Conservation (phyloP, 2,797 vertebrate genomes). For the Mastacembelus armatus region DNA sequence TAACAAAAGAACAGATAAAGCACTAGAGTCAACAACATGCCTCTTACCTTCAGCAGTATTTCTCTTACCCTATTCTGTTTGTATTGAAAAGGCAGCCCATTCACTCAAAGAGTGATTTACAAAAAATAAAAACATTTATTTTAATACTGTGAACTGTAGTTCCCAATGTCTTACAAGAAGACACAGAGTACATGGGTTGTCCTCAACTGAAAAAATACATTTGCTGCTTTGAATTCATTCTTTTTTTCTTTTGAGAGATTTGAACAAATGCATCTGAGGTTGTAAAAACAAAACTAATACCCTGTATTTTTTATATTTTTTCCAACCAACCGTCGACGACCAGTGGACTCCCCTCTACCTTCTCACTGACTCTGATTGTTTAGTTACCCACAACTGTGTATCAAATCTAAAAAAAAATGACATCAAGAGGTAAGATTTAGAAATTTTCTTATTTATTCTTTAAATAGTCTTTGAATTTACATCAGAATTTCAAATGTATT, state of each 20-base stretch:
- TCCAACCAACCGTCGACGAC: constrained; percentile 30
- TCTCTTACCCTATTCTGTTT: background rate
- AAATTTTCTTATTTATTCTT: background rate
- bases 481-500: background rate
- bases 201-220: background rate
- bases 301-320: constrained; percentile 39
- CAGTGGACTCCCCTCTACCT: constrained; percentile 2
- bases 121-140: too few relatives aligned
- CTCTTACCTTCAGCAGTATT: background rate
- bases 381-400: background rate
- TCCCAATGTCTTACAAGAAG: too few relatives aligned
- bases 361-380: background rate
- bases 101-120: background rate
- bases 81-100: background rate
- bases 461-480: background rate
- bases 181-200: background rate
- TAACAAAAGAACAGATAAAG: constrained; percentile 36
- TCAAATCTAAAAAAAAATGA: background rate
- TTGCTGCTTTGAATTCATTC: background rate
- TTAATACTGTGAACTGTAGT: too few relatives aligned
- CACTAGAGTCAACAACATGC: constrained; percentile 2
- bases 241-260: constrained; percentile 2
- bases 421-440: background rate
- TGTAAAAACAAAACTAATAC: too few relatives aligned
- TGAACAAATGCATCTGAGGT: background rate